Evolutionary conservation across 2,113 vertebrate species (phyloP).

Genomic region (Hipposideros armiger): DNA sequence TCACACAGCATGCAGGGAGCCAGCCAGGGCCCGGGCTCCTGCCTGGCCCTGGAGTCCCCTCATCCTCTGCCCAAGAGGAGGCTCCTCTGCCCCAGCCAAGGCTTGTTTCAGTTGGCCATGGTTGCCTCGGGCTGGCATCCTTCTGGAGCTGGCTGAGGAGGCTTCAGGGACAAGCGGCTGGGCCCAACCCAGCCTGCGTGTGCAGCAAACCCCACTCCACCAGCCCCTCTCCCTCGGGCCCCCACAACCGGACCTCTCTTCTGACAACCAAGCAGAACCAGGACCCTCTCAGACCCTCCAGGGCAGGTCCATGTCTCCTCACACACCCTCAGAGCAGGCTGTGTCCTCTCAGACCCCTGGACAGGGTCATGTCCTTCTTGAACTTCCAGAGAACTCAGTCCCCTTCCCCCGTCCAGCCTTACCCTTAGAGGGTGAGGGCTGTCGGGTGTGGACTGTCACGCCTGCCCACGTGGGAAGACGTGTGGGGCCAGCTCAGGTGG

Average conservation of each 20-base stretch:
- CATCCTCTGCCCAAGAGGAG: background rate
- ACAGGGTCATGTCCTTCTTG: background rate
- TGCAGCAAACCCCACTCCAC: background rate
- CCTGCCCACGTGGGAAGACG: rapidly evolving
- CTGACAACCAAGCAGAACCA: background rate
- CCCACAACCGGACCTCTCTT: background rate
- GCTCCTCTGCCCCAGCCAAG: background rate
- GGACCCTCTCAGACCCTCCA: background rate
- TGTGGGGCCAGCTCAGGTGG: background rate
- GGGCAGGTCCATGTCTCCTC: background rate
- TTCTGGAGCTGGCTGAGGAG: background rate
- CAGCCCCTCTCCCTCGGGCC: too few species aligned
- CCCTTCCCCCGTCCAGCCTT: too few species aligned
- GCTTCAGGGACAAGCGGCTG: background rate
- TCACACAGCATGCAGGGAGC: background rate
- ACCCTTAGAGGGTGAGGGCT: background rate
- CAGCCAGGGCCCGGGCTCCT: background rate
- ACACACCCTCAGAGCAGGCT: background rate
- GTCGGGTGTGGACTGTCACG: rapidly evolving
- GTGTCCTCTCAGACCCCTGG: background rate
- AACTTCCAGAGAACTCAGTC: background rate
- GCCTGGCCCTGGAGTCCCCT: background rate
- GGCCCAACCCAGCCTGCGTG: background rate
- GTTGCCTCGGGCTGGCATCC: background rate
- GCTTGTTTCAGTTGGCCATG: background rate